Evolutionary conservation across 2,113 vertebrate species (phyloP), one percentile per base, ranked within the genome.

Genomic region (Nothobranchius kuhntae): DNA sequence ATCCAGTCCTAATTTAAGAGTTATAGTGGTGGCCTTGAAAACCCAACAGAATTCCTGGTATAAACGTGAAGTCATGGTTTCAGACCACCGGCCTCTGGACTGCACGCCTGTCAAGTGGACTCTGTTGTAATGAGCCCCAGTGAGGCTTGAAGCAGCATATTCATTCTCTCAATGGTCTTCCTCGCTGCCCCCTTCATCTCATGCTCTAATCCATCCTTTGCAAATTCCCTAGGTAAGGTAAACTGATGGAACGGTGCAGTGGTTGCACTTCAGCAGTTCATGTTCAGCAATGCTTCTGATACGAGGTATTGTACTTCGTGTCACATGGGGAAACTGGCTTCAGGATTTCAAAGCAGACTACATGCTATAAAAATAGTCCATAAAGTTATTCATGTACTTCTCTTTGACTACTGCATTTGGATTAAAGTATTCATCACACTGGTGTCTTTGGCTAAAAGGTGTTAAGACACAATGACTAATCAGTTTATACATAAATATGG

Each of bases 41-140:
- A 44, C 4, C 14, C 45, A 9, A 72, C 21, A 46, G 56, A 36
- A 57, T 47, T 45, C 13, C 24, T 61, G 11, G 38, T 52, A 62
- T 36, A 26, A 13, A 65, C 1, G 50, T 24, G 63, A 74, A 61
- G 45, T n/a, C n/a, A 46, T 61, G 48, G 52, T 61, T 70, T 65
- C 47, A 55, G 45, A 65, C 48, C 13, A 4, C 7, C 0, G 7
- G 8, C 13, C 51, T 61, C 52, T 62, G 15, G 40, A 14, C 47
- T 52, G 48, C 38, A 21, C 36, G 50, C 65, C 53, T 74, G 71
- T 68, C 61, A 60, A 30, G 44, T 30, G 35, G 65, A 53, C 60
- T 74, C 24, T 74, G 51, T 65, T 75, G 75, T 87, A 88, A 88
- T 89, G 80, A 84, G 81, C 68, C 67, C 81, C 69, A 1, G 13